Percentiles rank a stretch among this genome's conserved stretches.
These are phyloP conservation scores for Centropus bengalensis DNA, from an alignment of 2,113 vertebrate species.

Conservation along the genomic window DNA sequence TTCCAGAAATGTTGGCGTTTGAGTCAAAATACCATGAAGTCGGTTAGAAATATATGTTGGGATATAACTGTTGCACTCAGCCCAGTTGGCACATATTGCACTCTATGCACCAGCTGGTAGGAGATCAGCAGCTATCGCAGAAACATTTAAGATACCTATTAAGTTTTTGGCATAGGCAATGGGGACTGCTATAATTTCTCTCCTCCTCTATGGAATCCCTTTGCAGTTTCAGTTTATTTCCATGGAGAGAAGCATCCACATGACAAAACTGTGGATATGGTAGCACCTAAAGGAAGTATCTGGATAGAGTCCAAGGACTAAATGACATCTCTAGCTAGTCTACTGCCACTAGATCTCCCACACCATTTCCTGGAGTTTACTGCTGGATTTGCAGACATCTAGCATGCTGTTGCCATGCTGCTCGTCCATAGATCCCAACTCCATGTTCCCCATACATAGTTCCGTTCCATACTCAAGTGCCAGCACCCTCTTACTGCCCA, in stretches of 20 bases:
- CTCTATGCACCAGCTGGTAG: not conserved
- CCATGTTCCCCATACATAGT: not conserved
- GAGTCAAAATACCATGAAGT: conserved; percentile 23
- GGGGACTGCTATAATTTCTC: not conserved
- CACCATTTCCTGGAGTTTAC: not conserved
- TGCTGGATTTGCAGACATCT: not conserved
- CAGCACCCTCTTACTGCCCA: not conserved
- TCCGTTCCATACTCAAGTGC: not conserved
- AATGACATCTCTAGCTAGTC: not conserved
- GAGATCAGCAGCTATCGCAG: not conserved
- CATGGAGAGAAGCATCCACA: not conserved
- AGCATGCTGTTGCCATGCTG: not conserved
- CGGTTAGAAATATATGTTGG: conserved; percentile 4
- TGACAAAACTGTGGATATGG: not conserved
- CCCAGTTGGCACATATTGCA: not conserved
- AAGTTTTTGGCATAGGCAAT: not conserved
- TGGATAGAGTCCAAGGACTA: not conserved
- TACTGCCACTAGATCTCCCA: not conserved
- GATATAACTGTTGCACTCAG: not conserved
- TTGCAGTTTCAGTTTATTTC: not conserved
- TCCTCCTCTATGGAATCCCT: not conserved
- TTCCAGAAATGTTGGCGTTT: not conserved
- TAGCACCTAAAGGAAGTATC: not conserved
- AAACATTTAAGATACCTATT: conserved; percentile 14
- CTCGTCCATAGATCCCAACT: not conserved